These are phyloP conservation scores for Colletes gigas DNA, from an alignment of 1,140 invertebrate species.

Conservation along the genomic window DNA sequence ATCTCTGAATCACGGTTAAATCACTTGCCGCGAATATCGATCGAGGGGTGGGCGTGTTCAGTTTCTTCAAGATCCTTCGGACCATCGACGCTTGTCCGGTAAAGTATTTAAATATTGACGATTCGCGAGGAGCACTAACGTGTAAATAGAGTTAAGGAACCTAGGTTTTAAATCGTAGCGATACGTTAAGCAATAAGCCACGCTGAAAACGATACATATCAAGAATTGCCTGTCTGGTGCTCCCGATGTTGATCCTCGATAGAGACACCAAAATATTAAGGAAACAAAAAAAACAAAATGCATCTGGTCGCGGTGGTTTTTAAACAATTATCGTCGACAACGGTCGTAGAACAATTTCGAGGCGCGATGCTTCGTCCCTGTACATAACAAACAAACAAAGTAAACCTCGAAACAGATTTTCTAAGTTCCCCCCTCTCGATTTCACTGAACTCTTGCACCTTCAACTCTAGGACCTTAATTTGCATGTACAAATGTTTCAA, in stretches of 20 bases:
- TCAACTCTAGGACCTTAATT: too few species aligned
- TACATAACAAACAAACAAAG: neutral
- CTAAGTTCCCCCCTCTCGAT: neutral
- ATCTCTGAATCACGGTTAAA: neutral
- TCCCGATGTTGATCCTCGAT: constrained; percentile 29
- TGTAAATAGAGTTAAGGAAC: constrained; percentile 51
- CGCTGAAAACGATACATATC: constrained; percentile 73
- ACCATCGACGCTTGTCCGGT: constrained; percentile 6
- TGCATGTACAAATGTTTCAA: too few species aligned
- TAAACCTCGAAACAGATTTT: neutral
- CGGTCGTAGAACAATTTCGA: constrained; percentile 44
- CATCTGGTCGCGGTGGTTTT: constrained; percentile 19
- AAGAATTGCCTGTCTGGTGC: constrained; percentile 68
- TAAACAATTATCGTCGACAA: neutral
- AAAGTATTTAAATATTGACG: constrained; percentile 56
- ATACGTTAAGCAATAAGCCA: constrained; percentile 66
- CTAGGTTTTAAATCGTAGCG: constrained; percentile 51
- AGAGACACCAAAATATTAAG: constrained; percentile 35
- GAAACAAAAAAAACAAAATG: constrained; percentile 5
- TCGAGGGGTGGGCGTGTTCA: neutral
- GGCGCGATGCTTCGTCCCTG: constrained; percentile 10
- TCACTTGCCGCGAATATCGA: neutral
- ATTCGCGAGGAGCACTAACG: constrained; percentile 6
- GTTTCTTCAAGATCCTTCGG: constrained; percentile 1
- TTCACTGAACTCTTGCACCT: constrained; percentile 11